phyloP scores from a whole-genome alignment of 2,888 invertebrate genomes.

The Drosophila dives region DNA sequence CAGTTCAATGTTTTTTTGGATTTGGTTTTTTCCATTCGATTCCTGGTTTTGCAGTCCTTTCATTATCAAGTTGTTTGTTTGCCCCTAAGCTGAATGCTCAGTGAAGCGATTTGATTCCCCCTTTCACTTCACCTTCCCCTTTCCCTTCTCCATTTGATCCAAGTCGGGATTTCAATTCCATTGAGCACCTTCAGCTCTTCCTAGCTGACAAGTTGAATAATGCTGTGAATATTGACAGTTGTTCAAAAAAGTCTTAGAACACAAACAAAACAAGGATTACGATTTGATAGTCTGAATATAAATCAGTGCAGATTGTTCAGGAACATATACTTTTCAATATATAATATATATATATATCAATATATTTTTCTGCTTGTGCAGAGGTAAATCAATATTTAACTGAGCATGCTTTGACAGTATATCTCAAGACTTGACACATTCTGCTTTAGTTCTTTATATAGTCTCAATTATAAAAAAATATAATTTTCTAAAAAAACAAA shows the following conservation, averaged over 20 bases:
- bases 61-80: conserved; percentile 8
- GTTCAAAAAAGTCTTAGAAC: background rate
- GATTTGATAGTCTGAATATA: background rate
- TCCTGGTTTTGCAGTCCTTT: conserved; percentile 3
- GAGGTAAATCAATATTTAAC: background rate
- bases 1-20: background rate
- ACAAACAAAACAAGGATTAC: background rate
- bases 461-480: too few species aligned
- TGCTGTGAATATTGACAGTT: conserved; percentile 6
- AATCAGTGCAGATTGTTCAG: background rate
- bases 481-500: background rate
- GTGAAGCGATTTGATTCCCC: conserved; percentile 1
- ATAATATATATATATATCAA: too few species aligned
- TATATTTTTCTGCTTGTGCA: too few species aligned
- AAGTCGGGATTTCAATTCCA: background rate
- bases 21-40: too few species aligned
- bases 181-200: conserved; percentile 1
- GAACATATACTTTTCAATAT: background rate
- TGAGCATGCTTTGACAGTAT: background rate
- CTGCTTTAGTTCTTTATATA: background rate
- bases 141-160: background rate
- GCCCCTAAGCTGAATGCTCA: background rate
- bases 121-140: background rate
- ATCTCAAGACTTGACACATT: background rate
- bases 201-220: background rate